A percentile compares a stretch with the other conserved stretches of the same genome.
Evolutionary conservation across 1,140 invertebrate species (phyloP).

Genomic region (Drosophila leontia): DNA sequence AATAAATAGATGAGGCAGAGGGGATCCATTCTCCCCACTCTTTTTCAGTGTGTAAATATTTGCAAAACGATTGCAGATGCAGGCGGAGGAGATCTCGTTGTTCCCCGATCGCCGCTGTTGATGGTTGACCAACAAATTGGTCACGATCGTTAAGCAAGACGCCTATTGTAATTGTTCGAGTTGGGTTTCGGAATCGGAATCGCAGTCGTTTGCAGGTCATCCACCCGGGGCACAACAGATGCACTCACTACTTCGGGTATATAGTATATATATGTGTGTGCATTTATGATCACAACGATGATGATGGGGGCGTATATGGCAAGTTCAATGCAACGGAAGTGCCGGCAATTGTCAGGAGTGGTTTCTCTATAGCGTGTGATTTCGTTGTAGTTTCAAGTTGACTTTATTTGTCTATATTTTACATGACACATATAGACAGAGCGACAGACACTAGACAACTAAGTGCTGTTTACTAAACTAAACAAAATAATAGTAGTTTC

Average conservation of each 20-base stretch:
- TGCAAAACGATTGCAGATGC: slow-evolving; percentile 54
- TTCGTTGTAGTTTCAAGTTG: slow-evolving; percentile 17
- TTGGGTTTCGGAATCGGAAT: slow-evolving; percentile 19
- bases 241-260: slow-evolving; percentile 21
- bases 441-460: neutral
- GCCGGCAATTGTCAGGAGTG: slow-evolving; percentile 73
- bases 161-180: slow-evolving; percentile 53
- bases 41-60: slow-evolving; percentile 70
- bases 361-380: slow-evolving; percentile 40
- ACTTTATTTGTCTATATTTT: slow-evolving; percentile 23
- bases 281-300: slow-evolving; percentile 23
- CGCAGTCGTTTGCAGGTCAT: slow-evolving; percentile 57
- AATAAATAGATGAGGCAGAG: slow-evolving; percentile 42
- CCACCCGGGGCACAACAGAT: slow-evolving; percentile 53
- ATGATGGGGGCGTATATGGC: slow-evolving; percentile 55
- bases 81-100: slow-evolving; percentile 35
- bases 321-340: slow-evolving; percentile 79
- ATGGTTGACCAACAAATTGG: slow-evolving; percentile 80
- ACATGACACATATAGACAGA: slow-evolving; percentile 26
- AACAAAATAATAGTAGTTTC: neutral
- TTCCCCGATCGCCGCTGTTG: slow-evolving; percentile 43
- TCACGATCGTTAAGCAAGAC: slow-evolving; percentile 80
- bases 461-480: neutral
- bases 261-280: slow-evolving; percentile 7
- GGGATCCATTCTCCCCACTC: slow-evolving; percentile 52